Conservation (phyloP, 2,797 vertebrate genomes). For the Cetoscarus ocellatus region DNA sequence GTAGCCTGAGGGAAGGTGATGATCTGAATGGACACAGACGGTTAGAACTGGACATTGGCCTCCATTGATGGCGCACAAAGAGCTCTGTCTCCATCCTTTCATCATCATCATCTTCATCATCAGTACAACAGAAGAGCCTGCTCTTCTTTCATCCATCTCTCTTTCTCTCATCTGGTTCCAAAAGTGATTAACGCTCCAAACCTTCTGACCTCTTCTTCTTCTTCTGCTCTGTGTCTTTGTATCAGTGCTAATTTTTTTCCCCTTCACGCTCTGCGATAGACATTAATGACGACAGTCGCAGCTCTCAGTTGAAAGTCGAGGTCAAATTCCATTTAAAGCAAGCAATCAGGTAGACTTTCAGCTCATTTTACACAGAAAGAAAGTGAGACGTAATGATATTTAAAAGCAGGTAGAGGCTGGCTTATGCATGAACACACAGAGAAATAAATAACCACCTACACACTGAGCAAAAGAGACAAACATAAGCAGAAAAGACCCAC, state of each 20-base stretch:
- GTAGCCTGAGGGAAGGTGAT: conserved; percentile 73
- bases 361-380: background rate
- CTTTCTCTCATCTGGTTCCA: conserved; percentile 57
- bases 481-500: conserved; percentile 48
- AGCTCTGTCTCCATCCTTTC: conserved; percentile 51
- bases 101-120: conserved; percentile 52
- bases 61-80: conserved; percentile 74
- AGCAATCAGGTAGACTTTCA: conserved; percentile 3
- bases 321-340: conserved; percentile 29
- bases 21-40: conserved; percentile 53
- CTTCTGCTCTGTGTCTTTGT: conserved; percentile 16
- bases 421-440: conserved; percentile 7
- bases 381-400: conserved; percentile 2
- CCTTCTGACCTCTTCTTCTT: conserved; percentile 25
- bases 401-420: conserved; percentile 15
- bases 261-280: conserved; percentile 11
- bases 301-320: conserved; percentile 35
- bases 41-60: conserved; percentile 67
- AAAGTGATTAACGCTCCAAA: conserved; percentile 46
- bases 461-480: conserved; percentile 33
- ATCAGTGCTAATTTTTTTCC: conserved; percentile 6
- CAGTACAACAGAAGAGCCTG: conserved; percentile 39
- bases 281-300: conserved; percentile 33
- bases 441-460: conserved; percentile 18
- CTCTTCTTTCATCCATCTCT: conserved; percentile 39